Conservation (phyloP, 1,140 invertebrate genomes). For the Bombus soroeensis region DNA sequence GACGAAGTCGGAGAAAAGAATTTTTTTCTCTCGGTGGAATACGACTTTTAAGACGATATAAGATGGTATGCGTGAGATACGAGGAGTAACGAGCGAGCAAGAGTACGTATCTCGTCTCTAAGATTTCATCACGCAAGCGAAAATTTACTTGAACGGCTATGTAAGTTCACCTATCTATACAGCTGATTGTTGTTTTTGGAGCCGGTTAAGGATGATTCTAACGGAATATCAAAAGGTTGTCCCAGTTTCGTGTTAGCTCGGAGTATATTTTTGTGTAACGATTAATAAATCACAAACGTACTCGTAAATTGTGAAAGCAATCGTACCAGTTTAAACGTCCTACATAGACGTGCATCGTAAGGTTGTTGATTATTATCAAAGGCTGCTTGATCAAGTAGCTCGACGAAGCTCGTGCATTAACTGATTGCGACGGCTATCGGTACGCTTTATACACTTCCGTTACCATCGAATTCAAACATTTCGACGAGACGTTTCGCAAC, state of each 20-base stretch:
- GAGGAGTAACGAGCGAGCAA: background rate
- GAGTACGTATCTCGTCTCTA: background rate
- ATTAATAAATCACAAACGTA: conserved; percentile 31
- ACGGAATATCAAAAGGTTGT: conserved; percentile 28
- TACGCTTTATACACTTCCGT: background rate
- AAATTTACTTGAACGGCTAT: background rate
- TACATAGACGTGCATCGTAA: conserved; percentile 24
- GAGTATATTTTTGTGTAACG: conserved; percentile 22
- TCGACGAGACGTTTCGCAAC: background rate
- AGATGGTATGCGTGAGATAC: background rate
- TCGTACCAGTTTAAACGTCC: conserved; percentile 9
- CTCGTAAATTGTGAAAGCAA: conserved; percentile 43
- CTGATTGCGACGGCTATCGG: conserved; percentile 6
- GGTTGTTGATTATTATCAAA: conserved; percentile 23
- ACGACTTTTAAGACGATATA: background rate
- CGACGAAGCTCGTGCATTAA: conserved; percentile 24
- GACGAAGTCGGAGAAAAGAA: background rate
- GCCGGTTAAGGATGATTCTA: conserved; percentile 10
- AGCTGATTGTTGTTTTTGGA: conserved; percentile 40
- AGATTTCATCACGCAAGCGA: background rate
- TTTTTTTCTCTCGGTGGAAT: conserved; percentile 1
- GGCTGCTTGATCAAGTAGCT: background rate
- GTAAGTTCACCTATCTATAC: background rate
- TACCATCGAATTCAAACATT: background rate
- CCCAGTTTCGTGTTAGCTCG: conserved; percentile 6